phyloP scores from a whole-genome alignment of 2,113 vertebrate genomes.

The Zosterops lateralis region DNA sequence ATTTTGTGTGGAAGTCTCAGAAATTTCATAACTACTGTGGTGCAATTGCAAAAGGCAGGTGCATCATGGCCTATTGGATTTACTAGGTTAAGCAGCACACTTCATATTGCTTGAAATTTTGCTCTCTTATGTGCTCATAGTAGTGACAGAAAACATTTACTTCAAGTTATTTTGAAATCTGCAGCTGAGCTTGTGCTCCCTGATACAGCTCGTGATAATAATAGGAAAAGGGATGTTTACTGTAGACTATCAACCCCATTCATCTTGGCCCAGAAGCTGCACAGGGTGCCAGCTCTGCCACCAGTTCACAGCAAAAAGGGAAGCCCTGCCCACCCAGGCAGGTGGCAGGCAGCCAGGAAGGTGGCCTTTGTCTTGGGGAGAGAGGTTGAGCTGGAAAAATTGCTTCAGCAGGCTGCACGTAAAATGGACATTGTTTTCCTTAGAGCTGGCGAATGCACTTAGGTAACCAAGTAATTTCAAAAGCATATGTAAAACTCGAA shows the following conservation, averaged over 20 bases:
- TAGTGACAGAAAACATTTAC: background rate
- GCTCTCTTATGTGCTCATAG: background rate
- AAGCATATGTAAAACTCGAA: background rate
- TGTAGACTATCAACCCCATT: background rate
- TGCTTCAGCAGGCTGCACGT: background rate
- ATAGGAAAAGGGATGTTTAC: conserved; percentile 48
- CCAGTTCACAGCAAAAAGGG: conserved; percentile 15
- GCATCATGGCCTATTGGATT: background rate
- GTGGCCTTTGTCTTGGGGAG: conserved; percentile 50
- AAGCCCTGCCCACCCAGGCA: background rate
- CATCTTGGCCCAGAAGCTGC: background rate
- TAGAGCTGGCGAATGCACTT: background rate
- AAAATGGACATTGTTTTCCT: background rate
- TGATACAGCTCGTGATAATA: background rate
- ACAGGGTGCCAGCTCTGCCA: background rate
- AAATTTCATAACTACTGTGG: background rate
- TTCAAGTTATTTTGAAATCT: conserved; percentile 15
- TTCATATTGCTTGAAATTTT: background rate
- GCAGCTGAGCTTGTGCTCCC: background rate
- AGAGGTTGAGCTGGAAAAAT: conserved; percentile 34
- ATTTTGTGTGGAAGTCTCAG: background rate
- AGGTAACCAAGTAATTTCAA: background rate
- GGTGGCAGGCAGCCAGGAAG: conserved; percentile 45
- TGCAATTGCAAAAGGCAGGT: background rate
- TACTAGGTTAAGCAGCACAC: background rate